Base-by-base conservation (phyloP, 2,797 vertebrate species). In the Enteromius mattozi region DNA sequence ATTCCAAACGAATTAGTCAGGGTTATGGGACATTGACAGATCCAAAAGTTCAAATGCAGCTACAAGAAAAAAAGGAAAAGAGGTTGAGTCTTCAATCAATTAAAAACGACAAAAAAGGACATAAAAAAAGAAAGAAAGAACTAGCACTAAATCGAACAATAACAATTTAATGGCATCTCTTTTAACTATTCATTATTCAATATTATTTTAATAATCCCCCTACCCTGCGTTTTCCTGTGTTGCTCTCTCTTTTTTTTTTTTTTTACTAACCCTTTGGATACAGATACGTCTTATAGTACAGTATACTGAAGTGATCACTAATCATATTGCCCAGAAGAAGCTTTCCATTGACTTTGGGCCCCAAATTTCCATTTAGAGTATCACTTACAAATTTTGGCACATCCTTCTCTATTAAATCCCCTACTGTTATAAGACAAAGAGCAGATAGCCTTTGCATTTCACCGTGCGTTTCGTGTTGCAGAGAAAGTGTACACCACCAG, bases 1-100 rank as follows among this genome's bases (percentile, higher is more conserved):
- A 81, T 61, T 83, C 14, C 33, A 54, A 80, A 14, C 83, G 3
- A 49, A 51, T 81, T 82, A 78, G 37, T 79, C 63, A 77, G 1
- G 47, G 17, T 51, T 19, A 51, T 33, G 24, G 72, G 13, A 30
- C 0, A 42, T 9, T 56, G 12, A 24, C n/a, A 37, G 16, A 69
- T 68, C 21, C 10, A 47, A 63, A 33, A n/a, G 27, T 66, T 63
- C 27, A 47, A 79, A 68, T 21, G 2, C 14, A 54, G 33, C 21
- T 51, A 4, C n/a, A 37, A 66, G 13, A 66, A 66, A 63, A 78
- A 17, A 3, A 68, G 3, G 16, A 2, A 59, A 24, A 40, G 2
- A 40, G 0, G 35, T 42, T 80, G 21, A 40, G n/a, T 27, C 4
- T 68, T 69, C 33, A 70, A 24, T 40, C 14, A 10, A 4, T 77